Percentiles rank a stretch among this genome's conserved stretches.
phyloP scores from a whole-genome alignment of 2,797 vertebrate species.

The Myotis vivesi region DNA sequence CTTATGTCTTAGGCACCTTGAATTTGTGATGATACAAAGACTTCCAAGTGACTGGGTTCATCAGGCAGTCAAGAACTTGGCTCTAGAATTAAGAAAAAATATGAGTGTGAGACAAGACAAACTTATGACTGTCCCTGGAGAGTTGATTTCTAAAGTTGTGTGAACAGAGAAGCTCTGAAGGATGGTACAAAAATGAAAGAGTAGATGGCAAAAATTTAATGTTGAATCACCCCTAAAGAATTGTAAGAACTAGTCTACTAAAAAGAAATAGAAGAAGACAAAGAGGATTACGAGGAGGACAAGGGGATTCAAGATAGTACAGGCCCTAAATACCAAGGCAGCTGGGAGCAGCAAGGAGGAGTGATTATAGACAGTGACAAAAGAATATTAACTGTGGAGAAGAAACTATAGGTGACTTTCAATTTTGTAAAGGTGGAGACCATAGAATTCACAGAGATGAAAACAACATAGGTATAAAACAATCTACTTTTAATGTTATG shows the following conservation, averaged over 20 bases:
- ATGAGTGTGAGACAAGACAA: background rate
- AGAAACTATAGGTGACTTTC: background rate
- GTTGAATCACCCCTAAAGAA: background rate
- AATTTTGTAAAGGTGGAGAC: background rate
- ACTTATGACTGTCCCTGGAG: background rate
- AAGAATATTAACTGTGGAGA: background rate
- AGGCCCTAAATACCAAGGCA: background rate
- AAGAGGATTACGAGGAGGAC: background rate
- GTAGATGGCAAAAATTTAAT: background rate
- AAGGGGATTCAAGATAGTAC: background rate
- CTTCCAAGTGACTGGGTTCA: background rate
- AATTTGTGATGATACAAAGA: background rate
- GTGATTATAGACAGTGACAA: background rate
- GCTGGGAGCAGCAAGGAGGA: background rate
- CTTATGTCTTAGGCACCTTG: background rate
- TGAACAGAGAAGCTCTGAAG: background rate
- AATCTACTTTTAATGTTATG: background rate
- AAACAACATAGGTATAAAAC: background rate
- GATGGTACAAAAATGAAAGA: background rate
- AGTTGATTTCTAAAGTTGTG: background rate
- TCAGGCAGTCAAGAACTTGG: background rate
- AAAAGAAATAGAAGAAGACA: background rate
- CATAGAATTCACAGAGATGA: background rate
- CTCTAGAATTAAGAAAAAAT: background rate
- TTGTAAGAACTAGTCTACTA: background rate